Conservation (phyloP, 2,797 vertebrate species). For the Hypotaenidia philippensis region DNA sequence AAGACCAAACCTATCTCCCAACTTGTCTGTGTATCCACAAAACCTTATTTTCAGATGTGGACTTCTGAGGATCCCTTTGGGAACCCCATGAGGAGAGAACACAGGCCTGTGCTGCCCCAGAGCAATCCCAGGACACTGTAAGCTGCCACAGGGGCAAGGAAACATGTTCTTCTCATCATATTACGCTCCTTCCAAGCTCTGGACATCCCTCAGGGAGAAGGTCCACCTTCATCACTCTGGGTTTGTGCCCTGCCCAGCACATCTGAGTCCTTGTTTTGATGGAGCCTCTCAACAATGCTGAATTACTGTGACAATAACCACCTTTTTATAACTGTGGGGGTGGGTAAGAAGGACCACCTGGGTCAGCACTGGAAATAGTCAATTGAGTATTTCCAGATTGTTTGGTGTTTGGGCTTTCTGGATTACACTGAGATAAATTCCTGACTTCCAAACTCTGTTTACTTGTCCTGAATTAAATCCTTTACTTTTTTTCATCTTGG, state of each 20-base stretch:
- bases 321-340: background rate
- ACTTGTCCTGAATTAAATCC: background rate
- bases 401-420: background rate
- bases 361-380: background rate
- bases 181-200: background rate
- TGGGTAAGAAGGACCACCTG: background rate
- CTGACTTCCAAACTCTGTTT: background rate
- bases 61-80: background rate
- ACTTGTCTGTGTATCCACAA: background rate
- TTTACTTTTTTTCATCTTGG: background rate
- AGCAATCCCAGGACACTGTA: background rate
- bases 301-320: background rate
- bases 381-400: conserved; percentile 25
- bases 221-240: background rate
- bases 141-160: fast-evolving
- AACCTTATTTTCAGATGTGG: background rate
- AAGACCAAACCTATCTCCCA: background rate
- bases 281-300: background rate
- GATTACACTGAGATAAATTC: background rate
- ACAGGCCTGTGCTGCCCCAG: background rate
- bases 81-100: background rate
- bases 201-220: background rate
- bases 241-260: background rate
- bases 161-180: background rate
- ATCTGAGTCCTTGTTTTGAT: background rate